These are phyloP conservation scores for Typhlichthys eigenmanni DNA, from an alignment of 2,797 vertebrate species.

Conservation along the genomic window DNA sequence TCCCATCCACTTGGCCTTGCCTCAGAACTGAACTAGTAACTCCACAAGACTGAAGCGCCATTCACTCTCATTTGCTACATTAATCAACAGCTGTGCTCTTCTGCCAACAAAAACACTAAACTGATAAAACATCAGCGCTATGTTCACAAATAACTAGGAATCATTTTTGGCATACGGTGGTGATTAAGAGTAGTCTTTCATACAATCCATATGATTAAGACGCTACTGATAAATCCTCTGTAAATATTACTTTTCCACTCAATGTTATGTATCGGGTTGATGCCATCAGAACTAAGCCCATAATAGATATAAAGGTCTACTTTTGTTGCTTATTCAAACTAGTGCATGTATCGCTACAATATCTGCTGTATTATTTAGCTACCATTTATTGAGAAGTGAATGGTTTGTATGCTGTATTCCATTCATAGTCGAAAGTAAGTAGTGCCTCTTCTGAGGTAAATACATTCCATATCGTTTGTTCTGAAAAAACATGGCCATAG, in stretches of 20 bases:
- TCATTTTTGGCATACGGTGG: background rate
- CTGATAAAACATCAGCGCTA: too few species aligned
- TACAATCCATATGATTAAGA: constrained; percentile 12
- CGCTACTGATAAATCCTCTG: constrained; percentile 18
- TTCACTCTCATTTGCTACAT: constrained; percentile 43
- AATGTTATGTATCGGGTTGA: background rate
- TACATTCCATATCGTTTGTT: too few species aligned
- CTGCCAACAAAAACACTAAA: background rate
- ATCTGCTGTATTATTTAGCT: constrained; percentile 47
- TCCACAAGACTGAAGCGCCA: constrained; percentile 12
- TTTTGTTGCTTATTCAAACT: background rate
- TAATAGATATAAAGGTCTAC: background rate
- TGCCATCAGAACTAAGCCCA: background rate
- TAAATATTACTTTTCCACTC: background rate
- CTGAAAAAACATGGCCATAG: constrained; percentile 5
- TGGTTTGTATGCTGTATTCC: background rate
- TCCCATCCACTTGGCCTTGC: constrained; percentile 10
- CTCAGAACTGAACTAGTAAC: constrained; percentile 1
- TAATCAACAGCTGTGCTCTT: constrained; percentile 9
- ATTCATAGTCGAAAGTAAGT: too few species aligned
- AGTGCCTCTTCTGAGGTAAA: too few species aligned
- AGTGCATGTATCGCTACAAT: constrained; percentile 47
- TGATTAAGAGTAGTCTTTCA: too few species aligned
- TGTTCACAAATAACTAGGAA: background rate
- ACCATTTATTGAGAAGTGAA: constrained; percentile 17